Evolutionary conservation across 2,888 invertebrate genomes (phyloP), one percentile per base, ranked within the genome.

Genomic region (Allygus modestus): DNA sequence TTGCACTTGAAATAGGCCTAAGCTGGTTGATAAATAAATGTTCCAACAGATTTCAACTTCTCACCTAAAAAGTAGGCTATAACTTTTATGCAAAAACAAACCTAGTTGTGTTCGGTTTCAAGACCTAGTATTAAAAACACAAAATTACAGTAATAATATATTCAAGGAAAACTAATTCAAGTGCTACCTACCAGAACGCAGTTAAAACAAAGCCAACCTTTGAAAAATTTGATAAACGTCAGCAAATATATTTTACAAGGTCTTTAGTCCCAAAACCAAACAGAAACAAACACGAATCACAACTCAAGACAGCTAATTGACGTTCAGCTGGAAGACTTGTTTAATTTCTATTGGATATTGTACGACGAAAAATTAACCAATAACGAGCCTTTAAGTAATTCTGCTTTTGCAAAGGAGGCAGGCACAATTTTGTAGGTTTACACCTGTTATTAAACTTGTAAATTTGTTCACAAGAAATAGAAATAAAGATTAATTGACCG

Each of bases 251-350:
- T 65, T 65, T 20, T 65, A 31, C 65, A 65, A 65, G 28, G 65
- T 12, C 28, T 65, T 58, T 23, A 65, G 9, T 65, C 26, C 58
- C 51, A n/a, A 58, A 23, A 4, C 58, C 58, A 65, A 28, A 65
- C 65, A 28, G 65, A 65, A 81, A 81, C 81, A 81, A 81, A 81
- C 81, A 81, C 58, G 61, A 81, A 17, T 58, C 23, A 81, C 54
- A 58, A 81, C 58, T 17, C 37, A 81, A 58, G 81, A 81, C 20
- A 15, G n/a, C 81, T 61, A 46, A 33, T 61, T 58, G 58, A 54
- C 81, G 41, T 54, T 31, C 82, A 82, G 82, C 82, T 82, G 82
- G 71, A 26, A 84, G 83, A 86, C 86, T 86, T 86, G 86, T 84
- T 85, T 65, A 51, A 79, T 61, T 51, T 71, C 69, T 46, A 86